A percentile compares a stretch with the other conserved stretches of the same genome.
phyloP scores from a whole-genome alignment of 2,888 invertebrate species.

The Leptinotarsa peninsularis region DNA sequence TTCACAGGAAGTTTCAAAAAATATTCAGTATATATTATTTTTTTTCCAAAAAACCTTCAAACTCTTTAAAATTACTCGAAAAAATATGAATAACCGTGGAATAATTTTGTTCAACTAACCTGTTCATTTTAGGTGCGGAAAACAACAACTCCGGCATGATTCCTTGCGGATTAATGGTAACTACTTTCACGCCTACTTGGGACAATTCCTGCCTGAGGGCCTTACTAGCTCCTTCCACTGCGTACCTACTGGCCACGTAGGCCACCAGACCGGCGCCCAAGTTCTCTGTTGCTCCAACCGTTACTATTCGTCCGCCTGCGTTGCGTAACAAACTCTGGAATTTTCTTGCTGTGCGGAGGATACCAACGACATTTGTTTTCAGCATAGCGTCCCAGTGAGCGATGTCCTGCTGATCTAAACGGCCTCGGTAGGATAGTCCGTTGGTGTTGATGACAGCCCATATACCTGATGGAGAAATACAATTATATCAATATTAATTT shows the following conservation, averaged over 20 bases:
- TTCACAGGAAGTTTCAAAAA: no score
- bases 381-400: constrained; percentile 78
- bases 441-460: constrained; percentile 89
- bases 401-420: constrained; percentile 76
- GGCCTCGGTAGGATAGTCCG: constrained; percentile 79
- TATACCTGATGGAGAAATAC: constrained; percentile 66
- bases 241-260: constrained; percentile 71
- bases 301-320: constrained; percentile 77
- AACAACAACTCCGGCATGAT: constrained; percentile 75
- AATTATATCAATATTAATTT: no score
- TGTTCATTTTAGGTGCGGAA: constrained; percentile 72
- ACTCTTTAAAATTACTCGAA: no score
- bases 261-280: constrained; percentile 70
- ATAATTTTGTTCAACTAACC: constrained; percentile 55
- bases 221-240: constrained; percentile 83
- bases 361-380: constrained; percentile 78
- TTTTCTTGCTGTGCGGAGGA: constrained; percentile 79
- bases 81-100: no score
- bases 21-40: no score
- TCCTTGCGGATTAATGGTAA: constrained; percentile 80
- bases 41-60: no score
- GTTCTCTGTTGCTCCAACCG: constrained; percentile 72
- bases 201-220: constrained; percentile 78
- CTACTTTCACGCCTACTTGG: constrained; percentile 78
- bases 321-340: constrained; percentile 79